phyloP scores from a whole-genome alignment of 2,888 invertebrate species.

The Prosopocoilus inquinatus region DNA sequence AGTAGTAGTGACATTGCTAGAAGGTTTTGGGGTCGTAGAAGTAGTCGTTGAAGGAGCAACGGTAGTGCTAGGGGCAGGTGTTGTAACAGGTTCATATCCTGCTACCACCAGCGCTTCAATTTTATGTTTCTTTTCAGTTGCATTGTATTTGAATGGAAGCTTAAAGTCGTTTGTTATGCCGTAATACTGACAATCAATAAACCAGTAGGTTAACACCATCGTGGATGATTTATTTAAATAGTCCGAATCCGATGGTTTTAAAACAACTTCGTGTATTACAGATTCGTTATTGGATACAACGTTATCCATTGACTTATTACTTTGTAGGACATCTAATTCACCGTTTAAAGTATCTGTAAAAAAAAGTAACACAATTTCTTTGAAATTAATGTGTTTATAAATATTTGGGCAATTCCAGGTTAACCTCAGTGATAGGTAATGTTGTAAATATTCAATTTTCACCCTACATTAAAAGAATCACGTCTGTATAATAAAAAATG shows the following conservation, averaged over 20 bases:
- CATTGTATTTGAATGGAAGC: conserved; percentile 63
- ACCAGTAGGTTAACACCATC: conserved; percentile 70
- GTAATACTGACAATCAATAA: conserved; percentile 71
- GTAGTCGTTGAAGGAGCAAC: conserved; percentile 39
- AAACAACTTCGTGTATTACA: conserved; percentile 58
- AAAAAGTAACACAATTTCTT: conserved; percentile 9
- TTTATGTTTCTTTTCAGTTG: conserved; percentile 58
- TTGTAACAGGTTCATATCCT: conserved; percentile 61
- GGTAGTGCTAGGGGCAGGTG: conserved; percentile 45
- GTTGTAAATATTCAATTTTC: too few relatives aligned
- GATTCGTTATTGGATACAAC: conserved; percentile 65
- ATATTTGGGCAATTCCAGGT: too few relatives aligned
- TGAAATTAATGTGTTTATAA: too few relatives aligned
- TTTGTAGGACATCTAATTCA: conserved; percentile 62
- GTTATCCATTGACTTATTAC: conserved; percentile 55
- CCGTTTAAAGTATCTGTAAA: conserved; percentile 67
- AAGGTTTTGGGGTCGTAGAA: conserved; percentile 26
- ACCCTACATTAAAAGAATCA: too few relatives aligned
- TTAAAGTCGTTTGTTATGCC: conserved; percentile 62
- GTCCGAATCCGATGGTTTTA: conserved; percentile 61
- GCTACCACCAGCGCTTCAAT: conserved; percentile 72
- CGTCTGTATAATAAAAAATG: too few relatives aligned
- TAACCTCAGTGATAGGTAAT: too few relatives aligned
- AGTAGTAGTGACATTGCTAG: conserved; percentile 24
- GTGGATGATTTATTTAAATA: conserved; percentile 58